Evolutionary conservation across 1,140 invertebrate genomes (phyloP).

Genomic region (Zaprionus gabonicus): DNA sequence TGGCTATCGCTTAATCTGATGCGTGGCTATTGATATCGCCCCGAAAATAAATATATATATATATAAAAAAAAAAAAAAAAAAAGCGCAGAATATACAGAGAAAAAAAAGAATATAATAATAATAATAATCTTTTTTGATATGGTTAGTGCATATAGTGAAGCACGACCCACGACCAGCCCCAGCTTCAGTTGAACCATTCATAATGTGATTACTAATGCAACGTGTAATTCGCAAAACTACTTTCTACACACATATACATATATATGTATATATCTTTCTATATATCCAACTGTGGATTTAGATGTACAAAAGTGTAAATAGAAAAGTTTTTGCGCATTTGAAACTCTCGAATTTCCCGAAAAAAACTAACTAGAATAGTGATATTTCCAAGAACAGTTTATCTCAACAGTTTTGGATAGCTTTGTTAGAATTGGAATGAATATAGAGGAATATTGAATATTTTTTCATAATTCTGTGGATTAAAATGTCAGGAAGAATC

Average conservation of each 20-base stretch:
- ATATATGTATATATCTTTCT: conserved; percentile 1
- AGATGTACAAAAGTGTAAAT: conserved; percentile 1
- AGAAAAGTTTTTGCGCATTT: neutral
- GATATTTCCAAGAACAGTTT: too few species aligned
- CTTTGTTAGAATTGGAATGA: too few species aligned
- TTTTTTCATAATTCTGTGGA: too few species aligned
- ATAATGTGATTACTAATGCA: conserved; percentile 10
- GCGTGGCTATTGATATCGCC: conserved; percentile 45
- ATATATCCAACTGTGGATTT: too few species aligned
- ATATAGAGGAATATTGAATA: too few species aligned
- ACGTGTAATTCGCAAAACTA: neutral
- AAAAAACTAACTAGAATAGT: too few species aligned
- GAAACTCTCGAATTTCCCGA: too few species aligned
- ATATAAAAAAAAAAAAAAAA: conserved; percentile 1
- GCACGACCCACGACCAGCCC: conserved; percentile 13
- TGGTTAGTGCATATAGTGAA: neutral
- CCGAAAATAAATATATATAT: neutral
- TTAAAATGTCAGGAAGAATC: too few species aligned
- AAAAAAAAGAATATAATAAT: conserved; percentile 13
- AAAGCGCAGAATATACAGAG: neutral
- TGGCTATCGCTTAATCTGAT: conserved; percentile 48
- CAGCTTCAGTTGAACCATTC: conserved; percentile 7
- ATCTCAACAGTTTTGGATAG: too few species aligned
- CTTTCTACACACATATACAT: neutral
- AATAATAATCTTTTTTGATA: conserved; percentile 29